Conservation (phyloP, 2,113 vertebrate species). For the Coreoperca whiteheadi region DNA sequence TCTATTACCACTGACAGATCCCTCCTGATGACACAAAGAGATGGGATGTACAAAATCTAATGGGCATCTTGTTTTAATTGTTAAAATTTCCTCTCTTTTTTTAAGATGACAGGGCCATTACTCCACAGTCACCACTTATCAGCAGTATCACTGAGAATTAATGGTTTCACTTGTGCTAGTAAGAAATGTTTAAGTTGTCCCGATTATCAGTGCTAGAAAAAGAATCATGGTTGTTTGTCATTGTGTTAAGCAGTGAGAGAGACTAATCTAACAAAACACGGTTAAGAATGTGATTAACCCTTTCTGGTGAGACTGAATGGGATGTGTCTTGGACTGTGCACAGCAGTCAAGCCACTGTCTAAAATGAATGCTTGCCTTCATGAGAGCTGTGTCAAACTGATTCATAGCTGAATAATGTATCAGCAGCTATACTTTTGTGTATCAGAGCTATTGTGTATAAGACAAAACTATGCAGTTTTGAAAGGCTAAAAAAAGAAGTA, state of each 20-base stretch:
- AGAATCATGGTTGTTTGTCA: conserved; percentile 99
- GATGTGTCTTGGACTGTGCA: conserved; percentile 46
- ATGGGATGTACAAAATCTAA: conserved; percentile 91
- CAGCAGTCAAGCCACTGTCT: conserved; percentile 35
- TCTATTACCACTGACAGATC: conserved; percentile 90
- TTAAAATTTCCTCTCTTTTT: conserved; percentile 88
- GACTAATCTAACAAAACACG: conserved; percentile 90
- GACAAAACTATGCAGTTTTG: neutral
- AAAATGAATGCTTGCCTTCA: conserved; percentile 39
- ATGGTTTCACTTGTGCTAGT: conserved; percentile 98
- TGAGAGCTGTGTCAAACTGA: conserved; percentile 25
- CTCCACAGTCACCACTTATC: conserved; percentile 98
- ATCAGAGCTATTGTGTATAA: neutral
- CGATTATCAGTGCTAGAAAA: conserved; percentile 98
- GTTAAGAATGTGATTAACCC: conserved; percentile 92
- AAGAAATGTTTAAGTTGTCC: conserved; percentile 99
- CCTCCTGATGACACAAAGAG: conserved; percentile 91
- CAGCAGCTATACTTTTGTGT: neutral
- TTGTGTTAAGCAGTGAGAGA: conserved; percentile 91
- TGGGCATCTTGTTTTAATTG: conserved; percentile 98
- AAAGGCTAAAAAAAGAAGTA: neutral
- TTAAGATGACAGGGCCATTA: conserved; percentile 97
- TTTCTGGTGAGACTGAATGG: conserved; percentile 74
- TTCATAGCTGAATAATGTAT: conserved; percentile 22
- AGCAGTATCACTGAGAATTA: conserved; percentile 97